Evolutionary conservation across 92 coral and sea anemone species (phyloP).

Genomic region (Hydrozoanthus gracilis): DNA sequence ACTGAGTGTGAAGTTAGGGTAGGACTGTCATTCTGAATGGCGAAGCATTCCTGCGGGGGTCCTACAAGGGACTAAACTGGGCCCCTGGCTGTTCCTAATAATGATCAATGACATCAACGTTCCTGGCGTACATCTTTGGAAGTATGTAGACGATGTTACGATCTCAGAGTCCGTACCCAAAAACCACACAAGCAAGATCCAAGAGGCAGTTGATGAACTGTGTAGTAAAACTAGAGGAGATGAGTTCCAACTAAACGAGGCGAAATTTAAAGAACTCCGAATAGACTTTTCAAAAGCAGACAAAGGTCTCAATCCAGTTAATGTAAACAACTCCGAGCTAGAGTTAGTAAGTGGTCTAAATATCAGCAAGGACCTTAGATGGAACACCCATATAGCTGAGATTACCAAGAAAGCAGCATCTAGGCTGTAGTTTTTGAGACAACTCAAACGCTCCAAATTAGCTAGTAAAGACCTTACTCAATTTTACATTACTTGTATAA

Average conservation of each 20-base stretch:
- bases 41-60: no score
- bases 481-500: no score
- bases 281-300: neutral
- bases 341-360: neutral
- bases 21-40: neutral
- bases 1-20: neutral
- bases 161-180: neutral
- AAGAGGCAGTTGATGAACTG: no score
- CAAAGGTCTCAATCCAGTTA: constrained; percentile 3
- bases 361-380: constrained; percentile 5
- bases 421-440: neutral
- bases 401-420: neutral
- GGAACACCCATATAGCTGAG: neutral
- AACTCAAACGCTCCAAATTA: no score
- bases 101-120: neutral
- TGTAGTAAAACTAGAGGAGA: neutral
- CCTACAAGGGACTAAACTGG: no score
- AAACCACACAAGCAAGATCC: no score
- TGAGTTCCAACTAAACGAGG: no score
- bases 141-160: constrained; percentile 4
- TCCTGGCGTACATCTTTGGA: constrained; percentile 1
- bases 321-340: no score
- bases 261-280: neutral
- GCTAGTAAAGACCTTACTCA: no score
- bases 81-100: no score